Percentiles rank a stretch among this genome's conserved stretches.
These are phyloP conservation scores for Dicentrarchus labrax DNA, from an alignment of 2,113 vertebrate species.

Conservation along the genomic window DNA sequence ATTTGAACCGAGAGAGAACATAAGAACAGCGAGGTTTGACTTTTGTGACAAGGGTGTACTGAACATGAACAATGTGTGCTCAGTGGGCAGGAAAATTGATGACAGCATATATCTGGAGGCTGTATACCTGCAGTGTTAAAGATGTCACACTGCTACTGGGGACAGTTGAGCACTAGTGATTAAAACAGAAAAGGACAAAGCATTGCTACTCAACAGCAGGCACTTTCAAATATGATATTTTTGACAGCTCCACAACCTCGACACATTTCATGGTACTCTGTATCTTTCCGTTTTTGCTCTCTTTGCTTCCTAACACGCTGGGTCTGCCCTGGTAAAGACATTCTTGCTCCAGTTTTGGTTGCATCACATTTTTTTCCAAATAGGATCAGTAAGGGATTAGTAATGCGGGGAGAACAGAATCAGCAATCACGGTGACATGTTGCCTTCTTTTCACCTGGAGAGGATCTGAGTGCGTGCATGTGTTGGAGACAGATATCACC, in stretches of 20 bases:
- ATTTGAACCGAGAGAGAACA: slow-evolving; percentile 32
- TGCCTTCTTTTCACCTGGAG: slow-evolving; percentile 64
- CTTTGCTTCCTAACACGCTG: slow-evolving; percentile 44
- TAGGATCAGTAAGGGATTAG: slow-evolving; percentile 79
- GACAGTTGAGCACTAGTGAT: slow-evolving; percentile 61
- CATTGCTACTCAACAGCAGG: slow-evolving; percentile 34
- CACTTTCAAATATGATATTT: slow-evolving; percentile 51
- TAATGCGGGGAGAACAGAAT: slow-evolving; percentile 72
- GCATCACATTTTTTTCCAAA: slow-evolving; percentile 73
- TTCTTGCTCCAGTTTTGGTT: slow-evolving; percentile 73
- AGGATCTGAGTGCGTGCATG: slow-evolving; percentile 53
- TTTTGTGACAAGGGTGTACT: slow-evolving; percentile 65
- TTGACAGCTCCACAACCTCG: slow-evolving; percentile 58
- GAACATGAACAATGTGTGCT: slow-evolving; percentile 68
- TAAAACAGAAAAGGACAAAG: slow-evolving; percentile 62
- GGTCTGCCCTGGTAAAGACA: slow-evolving; percentile 58
- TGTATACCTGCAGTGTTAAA: slow-evolving; percentile 69
- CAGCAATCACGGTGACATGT: slow-evolving; percentile 74
- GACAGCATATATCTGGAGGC: slow-evolving; percentile 66
- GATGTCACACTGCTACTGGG: slow-evolving; percentile 64
- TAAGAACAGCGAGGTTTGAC: slow-evolving; percentile 55
- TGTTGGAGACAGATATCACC: slow-evolving; percentile 61
- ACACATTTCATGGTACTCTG: slow-evolving; percentile 40
- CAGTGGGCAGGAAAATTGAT: slow-evolving; percentile 75
- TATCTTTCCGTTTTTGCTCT: slow-evolving; percentile 43